Evolutionary conservation across 92 coral and sea anemone species (phyloP).

Genomic region (Palythoa heliodiscus): DNA sequence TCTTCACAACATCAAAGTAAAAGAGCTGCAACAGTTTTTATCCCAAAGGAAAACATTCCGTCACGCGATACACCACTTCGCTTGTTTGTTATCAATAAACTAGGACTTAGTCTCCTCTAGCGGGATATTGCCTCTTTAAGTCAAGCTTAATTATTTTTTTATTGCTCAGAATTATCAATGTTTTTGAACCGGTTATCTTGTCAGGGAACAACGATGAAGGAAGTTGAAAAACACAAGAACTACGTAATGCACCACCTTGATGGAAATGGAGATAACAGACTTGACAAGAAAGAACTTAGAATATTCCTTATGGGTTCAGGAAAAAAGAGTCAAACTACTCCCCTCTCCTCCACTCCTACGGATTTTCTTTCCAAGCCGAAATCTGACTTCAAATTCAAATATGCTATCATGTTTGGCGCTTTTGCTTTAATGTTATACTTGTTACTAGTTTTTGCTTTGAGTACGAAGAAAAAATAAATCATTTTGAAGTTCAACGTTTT

Average conservation of each 20-base stretch:
- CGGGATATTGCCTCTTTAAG: too few relatives aligned
- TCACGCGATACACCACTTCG: too few relatives aligned
- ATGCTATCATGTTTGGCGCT: conserved; percentile 20
- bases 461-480: background rate
- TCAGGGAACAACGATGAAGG: conserved; percentile 44
- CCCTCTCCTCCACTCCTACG: background rate
- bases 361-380: background rate
- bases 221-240: conserved; percentile 27
- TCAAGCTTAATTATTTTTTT: background rate
- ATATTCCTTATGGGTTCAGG: conserved; percentile 37
- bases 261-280: conserved; percentile 27
- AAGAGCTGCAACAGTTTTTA: too few relatives aligned
- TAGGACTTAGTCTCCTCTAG: too few relatives aligned
- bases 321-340: background rate
- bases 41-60: too few relatives aligned
- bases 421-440: conserved; percentile 26
- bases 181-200: background rate
- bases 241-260: conserved; percentile 33
- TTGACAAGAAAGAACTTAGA: conserved; percentile 35
- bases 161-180: background rate
- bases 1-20: too few relatives aligned
- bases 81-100: too few relatives aligned
- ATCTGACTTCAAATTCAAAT: background rate
- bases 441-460: conserved; percentile 3
- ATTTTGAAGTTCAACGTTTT: too few relatives aligned